Base-by-base conservation (phyloP, 64 coral and sea anemone genomes). In the Trachythela sp. region DNA sequence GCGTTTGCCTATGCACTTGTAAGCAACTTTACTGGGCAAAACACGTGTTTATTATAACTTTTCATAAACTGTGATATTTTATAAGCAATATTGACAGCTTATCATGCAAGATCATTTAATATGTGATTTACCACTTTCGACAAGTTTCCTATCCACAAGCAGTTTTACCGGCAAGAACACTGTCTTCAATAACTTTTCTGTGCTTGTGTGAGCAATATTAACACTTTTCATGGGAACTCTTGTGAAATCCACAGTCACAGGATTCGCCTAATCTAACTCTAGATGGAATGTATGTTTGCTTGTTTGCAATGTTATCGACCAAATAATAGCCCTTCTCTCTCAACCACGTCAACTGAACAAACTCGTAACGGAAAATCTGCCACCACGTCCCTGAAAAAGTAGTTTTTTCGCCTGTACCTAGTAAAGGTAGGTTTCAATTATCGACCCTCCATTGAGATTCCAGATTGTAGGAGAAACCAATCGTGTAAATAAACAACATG, bases 321-420 rank as follows among this genome's bases (percentile, higher is more conserved):
- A 86, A 50, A 77, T 27, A 91, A 86, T 89, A 86, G 80, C 90
- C 84, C 33, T 83, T 92, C 86, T 92, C 88, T 85, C n/a, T 95
- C 42, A 92, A 48, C 91, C 91, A 95, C 36, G 92, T 87, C 27
- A 92, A 40, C 84, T 92, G 87, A 48, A 95, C 88, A 71, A 83
- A 90, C 89, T 95, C 94, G 30, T 92, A 88, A 30, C 91, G 85
- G 86, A 95, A 95, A 92, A 95, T 95, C 75, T 95, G 87, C 85
- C 71, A 86, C 90, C 94, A 92, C 87, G 87, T 92, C n/a, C 38
- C 40, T 54, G 68, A 41, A 84, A 89, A 90, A 56, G 48, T 89
- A 76, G 94, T 92, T 36, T 95, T 95, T 84, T 91, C n/a, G 87
- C 48, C 87, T 92, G 75, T 90, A 92, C 48, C 91, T 92, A 33